phyloP scores from a whole-genome alignment of 1,140 invertebrate genomes.

The Drosophila parabipectinata region DNA sequence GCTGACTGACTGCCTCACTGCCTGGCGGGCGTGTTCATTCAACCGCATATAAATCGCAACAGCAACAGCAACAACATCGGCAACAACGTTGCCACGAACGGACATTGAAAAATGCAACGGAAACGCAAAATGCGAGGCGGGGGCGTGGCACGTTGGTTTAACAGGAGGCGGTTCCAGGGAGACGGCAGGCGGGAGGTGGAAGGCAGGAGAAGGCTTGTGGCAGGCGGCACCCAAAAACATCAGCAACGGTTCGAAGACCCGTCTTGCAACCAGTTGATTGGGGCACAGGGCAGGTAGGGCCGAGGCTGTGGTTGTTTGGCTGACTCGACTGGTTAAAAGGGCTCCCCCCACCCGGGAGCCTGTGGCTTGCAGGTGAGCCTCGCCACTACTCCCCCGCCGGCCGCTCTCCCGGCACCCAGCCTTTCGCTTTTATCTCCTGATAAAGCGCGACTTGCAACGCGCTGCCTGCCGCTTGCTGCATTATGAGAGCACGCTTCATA shows the following conservation, averaged over 20 bases:
- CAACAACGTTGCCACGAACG: slow-evolving; percentile 17
- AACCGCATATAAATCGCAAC: slow-evolving; percentile 77
- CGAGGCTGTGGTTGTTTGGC: slow-evolving; percentile 28
- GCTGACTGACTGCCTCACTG: slow-evolving; percentile 15
- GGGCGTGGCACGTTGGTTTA: slow-evolving; percentile 33
- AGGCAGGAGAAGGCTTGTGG: slow-evolving; percentile 4
- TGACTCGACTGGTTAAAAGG: slow-evolving; percentile 38
- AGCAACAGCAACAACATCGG: slow-evolving; percentile 37
- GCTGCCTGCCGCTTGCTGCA: slow-evolving; percentile 32
- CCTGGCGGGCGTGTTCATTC: slow-evolving; percentile 75
- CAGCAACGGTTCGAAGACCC: slow-evolving; percentile 36
- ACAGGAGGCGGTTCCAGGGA: neutral
- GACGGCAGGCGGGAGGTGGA: no score
- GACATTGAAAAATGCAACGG: slow-evolving; percentile 70
- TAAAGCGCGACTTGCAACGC: slow-evolving; percentile 80
- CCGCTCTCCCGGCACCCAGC: slow-evolving; percentile 7
- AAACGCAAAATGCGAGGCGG: slow-evolving; percentile 54
- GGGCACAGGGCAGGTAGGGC: slow-evolving; percentile 12
- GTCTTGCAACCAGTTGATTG: slow-evolving; percentile 77
- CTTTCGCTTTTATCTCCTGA: slow-evolving; percentile 71
- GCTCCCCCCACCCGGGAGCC: neutral
- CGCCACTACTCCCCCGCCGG: neutral
- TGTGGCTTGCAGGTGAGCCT: neutral
- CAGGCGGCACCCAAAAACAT: slow-evolving; percentile 44
- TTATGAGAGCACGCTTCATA: slow-evolving; percentile 69